Conservation (phyloP, 2,797 vertebrate species). For the Botia kubotai region DNA sequence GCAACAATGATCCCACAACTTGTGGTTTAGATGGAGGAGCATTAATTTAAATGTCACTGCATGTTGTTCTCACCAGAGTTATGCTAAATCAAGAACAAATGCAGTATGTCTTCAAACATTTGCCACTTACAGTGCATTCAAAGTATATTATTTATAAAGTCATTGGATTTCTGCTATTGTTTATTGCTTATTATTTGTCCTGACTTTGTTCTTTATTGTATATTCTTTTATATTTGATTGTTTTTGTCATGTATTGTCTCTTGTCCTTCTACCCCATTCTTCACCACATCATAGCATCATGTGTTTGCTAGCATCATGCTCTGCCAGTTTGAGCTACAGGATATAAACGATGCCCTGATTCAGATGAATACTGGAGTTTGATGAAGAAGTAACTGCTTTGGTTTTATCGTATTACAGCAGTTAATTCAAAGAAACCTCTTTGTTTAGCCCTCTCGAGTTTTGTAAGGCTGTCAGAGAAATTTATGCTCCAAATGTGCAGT, state of each 20-base stretch:
- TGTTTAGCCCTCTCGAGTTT: conserved; percentile 20
- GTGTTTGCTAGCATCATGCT: background rate
- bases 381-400: conserved; percentile 41
- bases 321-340: background rate
- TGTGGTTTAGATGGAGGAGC: background rate
- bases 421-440: conserved; percentile 29
- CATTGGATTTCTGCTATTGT: too few species aligned
- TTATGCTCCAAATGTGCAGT: background rate
- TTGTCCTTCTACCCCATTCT: too few species aligned
- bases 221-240: too few species aligned
- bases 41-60: conserved; percentile 13
- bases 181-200: too few species aligned
- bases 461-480: conserved; percentile 6
- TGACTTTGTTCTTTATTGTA: too few species aligned
- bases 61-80: background rate
- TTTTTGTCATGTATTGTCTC: too few species aligned
- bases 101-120: too few species aligned
- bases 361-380: conserved; percentile 61
- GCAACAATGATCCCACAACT: conserved; percentile 20
- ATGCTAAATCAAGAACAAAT: background rate
- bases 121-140: too few species aligned
- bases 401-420: conserved; percentile 4
- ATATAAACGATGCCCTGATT: conserved; percentile 65
- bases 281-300: too few species aligned
- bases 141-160: too few species aligned